Evolutionary conservation across 2,888 invertebrate species (phyloP).

Genomic region (Torymus auratus): DNA sequence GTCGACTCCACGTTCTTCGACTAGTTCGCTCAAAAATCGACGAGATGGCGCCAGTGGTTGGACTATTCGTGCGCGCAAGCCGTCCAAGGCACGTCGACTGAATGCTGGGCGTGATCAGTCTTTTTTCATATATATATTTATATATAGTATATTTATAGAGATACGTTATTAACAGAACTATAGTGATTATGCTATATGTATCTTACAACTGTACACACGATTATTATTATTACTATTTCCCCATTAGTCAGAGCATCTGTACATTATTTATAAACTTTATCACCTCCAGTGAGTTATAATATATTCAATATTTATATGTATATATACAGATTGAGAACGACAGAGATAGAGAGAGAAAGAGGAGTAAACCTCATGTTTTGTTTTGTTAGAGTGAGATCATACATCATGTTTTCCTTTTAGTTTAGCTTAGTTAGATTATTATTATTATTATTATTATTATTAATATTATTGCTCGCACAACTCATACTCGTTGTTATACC

Average conservation of each 20-base stretch:
- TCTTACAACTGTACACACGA: background rate
- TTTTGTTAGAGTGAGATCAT: background rate
- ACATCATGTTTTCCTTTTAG: too few species aligned
- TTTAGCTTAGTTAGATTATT: too few species aligned
- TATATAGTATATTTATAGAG: too few species aligned
- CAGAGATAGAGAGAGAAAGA: background rate
- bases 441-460: too few species aligned
- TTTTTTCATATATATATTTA: too few species aligned
- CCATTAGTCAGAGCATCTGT: background rate
- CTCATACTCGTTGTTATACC: too few species aligned
- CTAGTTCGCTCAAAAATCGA: background rate
- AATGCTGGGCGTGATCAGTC: too few species aligned
- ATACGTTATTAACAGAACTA: too few species aligned
- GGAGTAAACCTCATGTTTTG: background rate
- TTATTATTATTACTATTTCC: background rate
- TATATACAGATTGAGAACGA: background rate
- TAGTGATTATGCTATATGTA: too few species aligned
- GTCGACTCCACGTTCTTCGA: background rate
- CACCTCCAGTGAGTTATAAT: background rate
- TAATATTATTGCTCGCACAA: too few species aligned
- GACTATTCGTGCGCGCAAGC: background rate
- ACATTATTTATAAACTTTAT: background rate
- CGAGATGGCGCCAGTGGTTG: constrained; percentile 23
- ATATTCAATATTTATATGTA: too few species aligned
- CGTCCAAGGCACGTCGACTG: too few species aligned